Conservation (phyloP, 1,140 invertebrate genomes). For the Ooceraea biroi region DNA sequence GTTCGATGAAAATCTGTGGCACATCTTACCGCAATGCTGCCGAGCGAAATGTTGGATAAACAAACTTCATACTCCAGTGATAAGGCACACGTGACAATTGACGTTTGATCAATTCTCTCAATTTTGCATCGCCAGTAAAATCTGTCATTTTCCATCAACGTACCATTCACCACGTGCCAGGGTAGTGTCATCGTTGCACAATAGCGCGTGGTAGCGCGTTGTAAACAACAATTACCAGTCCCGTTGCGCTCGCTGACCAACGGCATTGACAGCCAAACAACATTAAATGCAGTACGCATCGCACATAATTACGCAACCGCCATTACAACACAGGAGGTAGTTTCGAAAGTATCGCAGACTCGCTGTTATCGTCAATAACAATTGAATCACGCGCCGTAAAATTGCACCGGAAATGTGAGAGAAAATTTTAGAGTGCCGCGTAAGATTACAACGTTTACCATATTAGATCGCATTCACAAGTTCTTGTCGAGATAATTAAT, state of each 20-base stretch:
- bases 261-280: slow-evolving; percentile 49
- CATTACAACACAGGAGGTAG: slow-evolving; percentile 19
- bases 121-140: slow-evolving; percentile 41
- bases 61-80: too few species aligned
- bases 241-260: background rate
- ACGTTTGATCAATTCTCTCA: slow-evolving; percentile 33
- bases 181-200: slow-evolving; percentile 32
- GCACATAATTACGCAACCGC: slow-evolving; percentile 48
- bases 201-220: slow-evolving; percentile 34
- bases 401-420: slow-evolving; percentile 13
- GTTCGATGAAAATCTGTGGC: background rate
- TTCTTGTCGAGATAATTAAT: background rate
- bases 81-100: slow-evolving; percentile 30
- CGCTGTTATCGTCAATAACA: background rate
- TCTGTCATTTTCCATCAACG: slow-evolving; percentile 31
- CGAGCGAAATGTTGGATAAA: too few species aligned
- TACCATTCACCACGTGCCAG: background rate
- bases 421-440: slow-evolving; percentile 28
- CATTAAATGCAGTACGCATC: slow-evolving; percentile 47
- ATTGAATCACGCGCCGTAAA: slow-evolving; percentile 25
- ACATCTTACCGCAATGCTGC: background rate
- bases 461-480: background rate
- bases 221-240: slow-evolving; percentile 58
- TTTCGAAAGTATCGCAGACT: slow-evolving; percentile 22
- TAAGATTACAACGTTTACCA: background rate